Evolutionary conservation across 1,140 invertebrate genomes (phyloP), one percentile per base, ranked within the genome.

Genomic region (Hyphantria cunea): DNA sequence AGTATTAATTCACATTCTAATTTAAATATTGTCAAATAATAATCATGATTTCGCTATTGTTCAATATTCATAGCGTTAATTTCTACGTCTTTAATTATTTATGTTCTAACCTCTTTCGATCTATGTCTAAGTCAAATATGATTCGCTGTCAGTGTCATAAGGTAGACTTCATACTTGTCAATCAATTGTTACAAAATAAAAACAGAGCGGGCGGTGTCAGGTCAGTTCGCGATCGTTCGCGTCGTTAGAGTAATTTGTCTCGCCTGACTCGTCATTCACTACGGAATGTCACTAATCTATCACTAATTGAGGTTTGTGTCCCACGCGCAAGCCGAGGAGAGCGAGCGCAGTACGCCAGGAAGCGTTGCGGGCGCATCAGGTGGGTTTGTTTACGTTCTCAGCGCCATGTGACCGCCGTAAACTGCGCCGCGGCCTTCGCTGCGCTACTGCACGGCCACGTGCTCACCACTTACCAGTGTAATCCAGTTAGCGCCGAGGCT

Each of bases 361-460:
- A 52, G 61, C 60, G 14, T 25, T 25, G 17, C 17, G 6, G 14
- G 45, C 56, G 61, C 60, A 62, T 65, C 66, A 72, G 70, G 70
- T 72, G 64, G 67, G 67, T 67, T 70, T 70, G 70, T 73, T 72
- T 72, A 72, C 63, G 39, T 61, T 51, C n/a, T 0, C 3, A 12
- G 41, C 41, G 56, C 75, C 78, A 80, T 80, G 78, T 80, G 78
- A 80, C 67, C 67, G 61, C 44, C 45, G 51, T 13, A 34, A 47
- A 77, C 66, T 77, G 68, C 72, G 73, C 60, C 70, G 72, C 73
- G 78, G 74, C 78, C 78, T 80, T 76, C 76, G 64, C 52, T 37
- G 61, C 66, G 64, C 53, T 50, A 65, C 66, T 59, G 62, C 63
- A 60, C 67, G 68, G 47, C 63, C 68, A 71, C 65, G 66, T 66